Evolutionary conservation across 2,113 vertebrate genomes (phyloP).

Genomic region (Tor tambroides): DNA sequence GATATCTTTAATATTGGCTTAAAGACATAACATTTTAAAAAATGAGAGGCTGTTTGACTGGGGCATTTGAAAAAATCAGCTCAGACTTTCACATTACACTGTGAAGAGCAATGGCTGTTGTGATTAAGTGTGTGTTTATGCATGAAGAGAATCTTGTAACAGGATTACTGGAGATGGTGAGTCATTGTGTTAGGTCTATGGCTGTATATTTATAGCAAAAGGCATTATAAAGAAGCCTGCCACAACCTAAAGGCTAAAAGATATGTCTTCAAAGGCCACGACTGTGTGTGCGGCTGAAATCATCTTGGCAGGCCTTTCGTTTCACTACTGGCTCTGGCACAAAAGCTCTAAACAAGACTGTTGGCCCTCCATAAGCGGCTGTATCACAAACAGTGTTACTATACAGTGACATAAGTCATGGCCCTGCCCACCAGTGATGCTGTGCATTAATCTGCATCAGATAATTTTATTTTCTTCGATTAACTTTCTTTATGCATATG

Average conservation of each 20-base stretch:
- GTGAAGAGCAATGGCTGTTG: constrained; percentile 9
- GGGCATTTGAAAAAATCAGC: constrained; percentile 29
- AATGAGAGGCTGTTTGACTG: neutral
- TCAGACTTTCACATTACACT: constrained; percentile 5
- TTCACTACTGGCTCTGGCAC: constrained; percentile 37
- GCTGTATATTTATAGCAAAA: constrained; percentile 31
- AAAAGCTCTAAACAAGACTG: neutral
- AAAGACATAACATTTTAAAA: neutral
- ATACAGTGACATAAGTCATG: too few relatives aligned
- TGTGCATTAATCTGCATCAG: too few relatives aligned
- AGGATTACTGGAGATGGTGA: constrained; percentile 34
- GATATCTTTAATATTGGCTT: neutral
- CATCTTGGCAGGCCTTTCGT: constrained; percentile 50
- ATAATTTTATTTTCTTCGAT: too few relatives aligned
- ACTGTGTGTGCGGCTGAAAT: constrained; percentile 46
- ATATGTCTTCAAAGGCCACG: constrained; percentile 58
- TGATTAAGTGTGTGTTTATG: constrained; percentile 38
- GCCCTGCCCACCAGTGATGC: too few relatives aligned
- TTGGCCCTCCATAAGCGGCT: constrained; percentile 24
- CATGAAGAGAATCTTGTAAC: constrained; percentile 18
- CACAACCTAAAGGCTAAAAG: constrained; percentile 49
- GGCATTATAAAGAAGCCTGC: constrained; percentile 30
- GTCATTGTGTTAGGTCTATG: constrained; percentile 38
- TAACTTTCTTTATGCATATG: too few relatives aligned
- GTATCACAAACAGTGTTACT: too few relatives aligned